These are phyloP conservation scores for Boulengeromyrus knoepffleri DNA, from an alignment of 2,113 vertebrate genomes.

Conservation along the genomic window DNA sequence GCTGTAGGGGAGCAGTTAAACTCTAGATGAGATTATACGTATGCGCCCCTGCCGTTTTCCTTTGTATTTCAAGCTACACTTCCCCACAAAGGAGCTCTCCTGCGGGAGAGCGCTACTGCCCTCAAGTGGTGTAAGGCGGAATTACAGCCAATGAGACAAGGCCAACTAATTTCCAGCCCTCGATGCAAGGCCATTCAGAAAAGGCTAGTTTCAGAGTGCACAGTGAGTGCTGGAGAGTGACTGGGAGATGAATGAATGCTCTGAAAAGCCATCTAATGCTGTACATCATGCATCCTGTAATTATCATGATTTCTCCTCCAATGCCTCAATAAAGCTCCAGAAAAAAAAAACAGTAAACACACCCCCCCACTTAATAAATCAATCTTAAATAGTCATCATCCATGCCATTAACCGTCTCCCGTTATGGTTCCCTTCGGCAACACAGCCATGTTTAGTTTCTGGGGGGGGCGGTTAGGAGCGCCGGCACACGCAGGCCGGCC, in stretches of 20 bases:
- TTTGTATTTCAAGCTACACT: constrained; percentile 3
- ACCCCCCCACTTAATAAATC: background rate
- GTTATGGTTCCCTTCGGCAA: background rate
- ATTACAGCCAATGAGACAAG: background rate
- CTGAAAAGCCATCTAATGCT: background rate
- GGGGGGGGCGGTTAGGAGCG: background rate
- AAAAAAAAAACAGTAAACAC: background rate
- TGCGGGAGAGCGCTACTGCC: constrained; percentile 42
- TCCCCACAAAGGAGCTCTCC: background rate
- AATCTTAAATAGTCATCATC: background rate
- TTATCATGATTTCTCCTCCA: background rate
- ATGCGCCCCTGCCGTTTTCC: background rate
- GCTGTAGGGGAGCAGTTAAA: background rate
- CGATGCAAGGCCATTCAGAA: background rate
- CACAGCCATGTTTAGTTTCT: background rate
- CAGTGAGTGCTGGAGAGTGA: background rate
- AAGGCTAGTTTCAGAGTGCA: background rate
- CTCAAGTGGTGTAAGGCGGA: constrained; percentile 29
- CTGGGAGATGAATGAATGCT: background rate
- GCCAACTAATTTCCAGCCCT: background rate
- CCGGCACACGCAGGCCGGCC: background rate
- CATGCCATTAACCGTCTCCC: background rate
- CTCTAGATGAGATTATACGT: background rate
- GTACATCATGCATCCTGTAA: background rate
- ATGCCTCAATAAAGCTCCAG: background rate